Evolutionary conservation across 2,113 vertebrate genomes (phyloP), one percentile per base, ranked within the genome.

Genomic region (Symphodus melops): DNA sequence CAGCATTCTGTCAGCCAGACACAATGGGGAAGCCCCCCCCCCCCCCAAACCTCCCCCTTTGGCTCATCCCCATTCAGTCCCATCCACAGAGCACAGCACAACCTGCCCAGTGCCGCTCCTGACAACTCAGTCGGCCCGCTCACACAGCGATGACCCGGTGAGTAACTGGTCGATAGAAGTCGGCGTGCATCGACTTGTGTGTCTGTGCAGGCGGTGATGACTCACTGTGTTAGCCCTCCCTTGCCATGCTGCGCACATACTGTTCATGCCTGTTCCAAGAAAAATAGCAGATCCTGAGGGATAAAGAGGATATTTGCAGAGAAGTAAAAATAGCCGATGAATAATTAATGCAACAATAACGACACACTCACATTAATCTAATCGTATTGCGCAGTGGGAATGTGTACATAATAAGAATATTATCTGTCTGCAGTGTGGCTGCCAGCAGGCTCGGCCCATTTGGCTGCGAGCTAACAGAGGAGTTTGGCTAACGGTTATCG

Each of bases 351-450:
- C 64, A 76, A 85, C 79, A 83, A 80, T 79, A 82, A 83, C 55
- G 11, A 60, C 72, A 73, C 72, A 21, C 78, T 61, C 46, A 25
- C 75, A 81, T 89, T 87, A 76, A 85, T 88, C 81, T 82, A 75
- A 72, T 87, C 83, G 48, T 51, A 70, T 25, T 56, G 81, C 58
- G 0, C 85, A 76, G 75, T 62, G 85, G 86, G 84, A 79, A 83
- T 81, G 68, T 89, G 78, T 79, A 82, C 81, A 87, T 79, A 84
- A 86, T 84, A 84, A 80, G 61, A 85, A 79, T 87, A 89, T 87
- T 81, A 89, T 88, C 79, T 85, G 75, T 87, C 75, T 72, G 78
- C 78, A 52, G 68, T 33, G 72, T 62, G 72, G 46, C 83, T 91
- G 89, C 86, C 88, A 88, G 79, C 73, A 73, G 61, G 68, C 79